A percentile compares a stretch with the other conserved stretches of the same genome.
Evolutionary conservation across 2,888 invertebrate species (phyloP).

Genomic region (Adineta ricciae): DNA sequence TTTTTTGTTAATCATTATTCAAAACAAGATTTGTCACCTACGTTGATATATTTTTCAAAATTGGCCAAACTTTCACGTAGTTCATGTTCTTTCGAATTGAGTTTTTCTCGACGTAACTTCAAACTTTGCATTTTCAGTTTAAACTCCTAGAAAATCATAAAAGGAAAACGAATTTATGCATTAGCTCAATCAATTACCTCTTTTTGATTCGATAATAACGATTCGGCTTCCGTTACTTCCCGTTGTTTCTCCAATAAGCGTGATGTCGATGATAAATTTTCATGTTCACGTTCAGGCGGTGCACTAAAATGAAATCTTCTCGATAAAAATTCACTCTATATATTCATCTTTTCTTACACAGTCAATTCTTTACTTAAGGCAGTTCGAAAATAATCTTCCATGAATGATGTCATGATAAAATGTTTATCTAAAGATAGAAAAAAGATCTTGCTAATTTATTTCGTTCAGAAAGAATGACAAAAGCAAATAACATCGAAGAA

Average conservation of each 20-base stretch:
- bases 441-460: neutral
- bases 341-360: neutral
- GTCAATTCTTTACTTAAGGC: constrained; percentile 5
- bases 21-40: constrained; percentile 33
- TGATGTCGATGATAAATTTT: constrained; percentile 50
- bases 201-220: constrained; percentile 49
- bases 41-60: constrained; percentile 51
- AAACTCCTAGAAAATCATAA: constrained; percentile 43
- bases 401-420: neutral
- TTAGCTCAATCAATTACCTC: constrained; percentile 39
- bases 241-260: constrained; percentile 48
- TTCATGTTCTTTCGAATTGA: constrained; percentile 49
- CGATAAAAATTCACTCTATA: neutral
- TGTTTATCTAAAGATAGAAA: neutral
- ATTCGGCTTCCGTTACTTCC: constrained; percentile 51
- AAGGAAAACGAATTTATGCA: neutral
- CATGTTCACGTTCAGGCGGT: constrained; percentile 51
- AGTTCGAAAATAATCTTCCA: constrained; percentile 22
- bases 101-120: constrained; percentile 48
- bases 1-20: neutral
- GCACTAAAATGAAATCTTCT: constrained; percentile 39
- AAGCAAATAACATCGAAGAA: neutral
- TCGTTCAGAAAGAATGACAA: neutral
- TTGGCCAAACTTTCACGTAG: constrained; percentile 49
- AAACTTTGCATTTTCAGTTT: constrained; percentile 52